phyloP scores from a whole-genome alignment of 2,888 invertebrate genomes.

The Xestia ashworthii region DNA sequence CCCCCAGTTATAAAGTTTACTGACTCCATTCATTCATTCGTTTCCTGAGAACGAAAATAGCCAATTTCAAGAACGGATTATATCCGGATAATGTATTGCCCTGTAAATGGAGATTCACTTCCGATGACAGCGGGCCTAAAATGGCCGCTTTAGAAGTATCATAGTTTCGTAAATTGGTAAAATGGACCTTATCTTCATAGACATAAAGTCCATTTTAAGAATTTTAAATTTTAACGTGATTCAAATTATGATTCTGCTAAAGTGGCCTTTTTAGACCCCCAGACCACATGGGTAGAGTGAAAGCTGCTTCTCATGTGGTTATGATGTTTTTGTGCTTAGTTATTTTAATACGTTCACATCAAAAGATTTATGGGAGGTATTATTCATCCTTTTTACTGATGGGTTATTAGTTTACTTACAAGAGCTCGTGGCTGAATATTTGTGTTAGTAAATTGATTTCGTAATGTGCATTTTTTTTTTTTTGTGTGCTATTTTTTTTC shows the following conservation, averaged over 20 bases:
- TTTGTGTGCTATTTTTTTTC: no score
- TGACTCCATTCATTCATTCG: conserved; percentile 25
- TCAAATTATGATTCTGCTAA: no score
- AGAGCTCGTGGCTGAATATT: no score
- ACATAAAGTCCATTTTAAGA: no score
- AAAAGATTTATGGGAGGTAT: conserved; percentile 23
- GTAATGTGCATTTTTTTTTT: no score
- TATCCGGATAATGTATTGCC: conserved; percentile 22
- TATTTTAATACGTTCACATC: conserved; percentile 6
- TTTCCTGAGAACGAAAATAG: conserved; percentile 43
- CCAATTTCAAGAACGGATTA: conserved; percentile 46
- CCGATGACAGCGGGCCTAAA: no score
- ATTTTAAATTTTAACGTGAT: no score
- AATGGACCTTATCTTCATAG: no score
- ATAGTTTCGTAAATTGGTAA: no score
- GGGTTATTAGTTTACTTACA: not conserved
- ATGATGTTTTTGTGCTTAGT: conserved; percentile 6
- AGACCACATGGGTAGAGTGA: conserved; percentile 26
- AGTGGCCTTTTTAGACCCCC: no score
- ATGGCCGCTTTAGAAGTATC: no score
- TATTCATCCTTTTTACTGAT: conserved; percentile 11
- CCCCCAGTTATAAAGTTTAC: conserved; percentile 20
- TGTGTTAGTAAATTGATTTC: no score
- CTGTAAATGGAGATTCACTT: conserved; percentile 27
- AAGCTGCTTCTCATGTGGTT: conserved; percentile 18